Evolutionary conservation across 2,888 invertebrate species (phyloP).

Genomic region (Pristionchus fissidentatus): DNA sequence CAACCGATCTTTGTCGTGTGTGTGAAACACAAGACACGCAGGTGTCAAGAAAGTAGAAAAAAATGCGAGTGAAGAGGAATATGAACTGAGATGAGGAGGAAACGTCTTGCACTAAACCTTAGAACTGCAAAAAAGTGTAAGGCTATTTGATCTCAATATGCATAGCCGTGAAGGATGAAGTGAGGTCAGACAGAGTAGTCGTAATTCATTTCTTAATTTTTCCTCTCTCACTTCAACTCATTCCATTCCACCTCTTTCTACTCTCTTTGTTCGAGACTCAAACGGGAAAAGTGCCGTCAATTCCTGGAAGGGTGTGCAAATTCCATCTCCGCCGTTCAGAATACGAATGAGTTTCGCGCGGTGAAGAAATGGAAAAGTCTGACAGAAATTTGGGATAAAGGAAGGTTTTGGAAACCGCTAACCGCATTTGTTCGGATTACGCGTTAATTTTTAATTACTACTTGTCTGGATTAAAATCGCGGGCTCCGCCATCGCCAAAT

Average conservation of each 20-base stretch:
- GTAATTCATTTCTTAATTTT: background rate
- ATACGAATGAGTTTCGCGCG: background rate
- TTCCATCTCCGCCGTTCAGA: slow-evolving; percentile 28
- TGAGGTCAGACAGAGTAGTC: background rate
- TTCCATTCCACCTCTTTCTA: slow-evolving; percentile 17
- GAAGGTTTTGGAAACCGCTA: background rate
- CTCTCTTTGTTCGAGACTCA: slow-evolving; percentile 37
- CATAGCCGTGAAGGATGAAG: background rate
- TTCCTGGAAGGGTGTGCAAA: slow-evolving; percentile 11
- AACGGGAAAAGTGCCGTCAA: background rate
- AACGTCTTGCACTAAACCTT: background rate
- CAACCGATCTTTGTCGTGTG: no score
- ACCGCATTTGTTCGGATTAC: background rate
- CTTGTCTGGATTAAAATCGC: background rate
- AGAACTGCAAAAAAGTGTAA: background rate
- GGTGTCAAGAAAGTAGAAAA: no score
- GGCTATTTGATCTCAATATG: background rate
- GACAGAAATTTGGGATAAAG: background rate
- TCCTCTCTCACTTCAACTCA: background rate
- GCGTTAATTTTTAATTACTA: background rate
- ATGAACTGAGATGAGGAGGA: background rate
- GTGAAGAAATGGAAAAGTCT: background rate
- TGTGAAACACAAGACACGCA: no score
- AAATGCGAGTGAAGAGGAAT: background rate
- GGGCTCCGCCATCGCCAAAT: no score